Percentiles rank a stretch among this genome's conserved stretches.
Evolutionary conservation across 1,140 invertebrate species (phyloP).

Genomic region (Caenorhabditis brenneri): DNA sequence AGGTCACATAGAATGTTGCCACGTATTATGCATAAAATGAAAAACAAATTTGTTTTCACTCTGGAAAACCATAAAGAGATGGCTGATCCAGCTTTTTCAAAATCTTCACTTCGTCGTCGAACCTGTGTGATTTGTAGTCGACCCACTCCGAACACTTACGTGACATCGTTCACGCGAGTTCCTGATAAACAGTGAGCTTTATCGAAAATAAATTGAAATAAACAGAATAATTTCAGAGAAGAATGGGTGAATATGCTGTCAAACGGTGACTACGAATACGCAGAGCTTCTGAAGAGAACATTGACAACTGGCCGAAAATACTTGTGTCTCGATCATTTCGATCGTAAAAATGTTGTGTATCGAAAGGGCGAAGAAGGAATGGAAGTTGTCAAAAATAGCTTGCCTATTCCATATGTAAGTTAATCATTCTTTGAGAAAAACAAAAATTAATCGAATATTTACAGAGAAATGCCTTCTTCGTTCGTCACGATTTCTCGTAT

Average conservation of each 20-base stretch:
- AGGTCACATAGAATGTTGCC: too few relatives aligned
- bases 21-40: not conserved
- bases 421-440: not conserved
- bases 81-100: not conserved
- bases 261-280: not conserved
- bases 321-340: not conserved
- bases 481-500: not conserved
- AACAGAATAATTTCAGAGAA: not conserved
- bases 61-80: not conserved
- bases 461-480: not conserved
- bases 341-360: not conserved
- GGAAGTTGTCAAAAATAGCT: not conserved
- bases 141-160: not conserved
- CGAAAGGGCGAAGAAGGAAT: not conserved
- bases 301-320: not conserved
- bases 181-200: not conserved
- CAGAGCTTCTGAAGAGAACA: not conserved
- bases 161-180: not conserved
- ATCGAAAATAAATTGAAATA: not conserved
- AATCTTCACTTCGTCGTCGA: not conserved
- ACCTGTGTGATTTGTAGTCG: not conserved
- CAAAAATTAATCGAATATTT: not conserved
- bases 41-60: not conserved
- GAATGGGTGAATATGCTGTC: not conserved
- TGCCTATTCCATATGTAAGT: not conserved